Evolutionary conservation across 2,797 vertebrate species (phyloP).

Genomic region (Amphiprion clarkii): DNA sequence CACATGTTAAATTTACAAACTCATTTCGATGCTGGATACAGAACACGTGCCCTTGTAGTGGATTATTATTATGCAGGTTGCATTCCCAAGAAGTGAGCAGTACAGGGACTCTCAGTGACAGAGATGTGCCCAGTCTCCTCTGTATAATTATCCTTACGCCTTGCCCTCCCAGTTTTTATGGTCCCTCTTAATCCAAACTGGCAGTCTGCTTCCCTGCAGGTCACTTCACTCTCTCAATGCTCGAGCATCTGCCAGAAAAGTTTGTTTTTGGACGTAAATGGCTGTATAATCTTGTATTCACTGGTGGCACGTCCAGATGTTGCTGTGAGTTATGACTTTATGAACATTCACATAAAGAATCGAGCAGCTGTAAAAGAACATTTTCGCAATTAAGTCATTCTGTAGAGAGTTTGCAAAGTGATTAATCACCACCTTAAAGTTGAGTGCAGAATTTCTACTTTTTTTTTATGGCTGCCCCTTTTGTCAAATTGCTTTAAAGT

Average conservation of each 20-base stretch:
- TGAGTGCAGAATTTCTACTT: not conserved
- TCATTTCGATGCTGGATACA: constrained; percentile 8
- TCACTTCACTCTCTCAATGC: constrained; percentile 27
- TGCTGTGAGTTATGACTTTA: constrained; percentile 16
- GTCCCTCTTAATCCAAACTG: constrained; percentile 55
- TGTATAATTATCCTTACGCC: constrained; percentile 57
- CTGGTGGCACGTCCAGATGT: constrained; percentile 31
- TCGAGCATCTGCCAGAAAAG: constrained; percentile 47
- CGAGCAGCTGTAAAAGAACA: constrained; percentile 1
- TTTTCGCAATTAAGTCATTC: not conserved
- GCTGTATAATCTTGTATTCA: constrained; percentile 41
- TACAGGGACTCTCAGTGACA: constrained; percentile 41
- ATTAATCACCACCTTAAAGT: constrained; percentile 2
- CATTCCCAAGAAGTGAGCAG: constrained; percentile 31
- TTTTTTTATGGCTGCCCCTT: not conserved
- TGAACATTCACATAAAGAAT: not conserved
- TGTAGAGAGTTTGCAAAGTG: not conserved
- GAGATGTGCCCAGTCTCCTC: constrained; percentile 42
- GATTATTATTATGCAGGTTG: constrained; percentile 42
- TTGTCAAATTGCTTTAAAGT: not conserved
- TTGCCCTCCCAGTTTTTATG: constrained; percentile 55
- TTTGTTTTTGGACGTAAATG: constrained; percentile 48
- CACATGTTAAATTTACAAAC: constrained; percentile 35
- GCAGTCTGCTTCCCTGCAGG: constrained; percentile 46
- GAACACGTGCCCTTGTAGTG: constrained; percentile 10